Percentiles rank a stretch among this genome's conserved stretches.
phyloP scores from a whole-genome alignment of 2,888 invertebrate species.

The Incurvaria masculella region DNA sequence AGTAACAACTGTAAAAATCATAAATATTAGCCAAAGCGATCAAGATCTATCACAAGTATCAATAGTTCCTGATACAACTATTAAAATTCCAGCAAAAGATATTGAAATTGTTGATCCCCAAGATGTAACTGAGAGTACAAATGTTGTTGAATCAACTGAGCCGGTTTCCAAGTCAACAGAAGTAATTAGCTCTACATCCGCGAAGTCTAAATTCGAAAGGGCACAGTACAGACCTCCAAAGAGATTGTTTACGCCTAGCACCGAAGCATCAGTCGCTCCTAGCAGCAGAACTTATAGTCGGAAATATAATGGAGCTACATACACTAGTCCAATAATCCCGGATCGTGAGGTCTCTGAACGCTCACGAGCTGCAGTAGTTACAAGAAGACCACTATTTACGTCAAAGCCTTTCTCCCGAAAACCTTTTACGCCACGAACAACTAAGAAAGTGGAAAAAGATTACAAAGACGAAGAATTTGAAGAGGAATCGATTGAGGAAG shows the following conservation, averaged over 20 bases:
- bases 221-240: conserved; percentile 42
- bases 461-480: conserved; percentile 39
- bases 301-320: conserved; percentile 45
- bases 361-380: conserved; percentile 25
- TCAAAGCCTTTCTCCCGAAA: conserved; percentile 36
- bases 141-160: conserved; percentile 10
- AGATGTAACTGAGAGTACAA: conserved; percentile 24
- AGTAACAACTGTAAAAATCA: conserved; percentile 10
- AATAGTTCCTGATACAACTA: conserved; percentile 6
- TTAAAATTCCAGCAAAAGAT: conserved; percentile 11
- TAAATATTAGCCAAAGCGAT: conserved; percentile 6
- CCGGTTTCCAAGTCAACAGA: background rate
- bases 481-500: conserved; percentile 30
- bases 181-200: conserved; percentile 21
- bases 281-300: conserved; percentile 46
- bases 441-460: conserved; percentile 32
- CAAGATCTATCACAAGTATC: conserved; percentile 2
- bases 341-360: conserved; percentile 28
- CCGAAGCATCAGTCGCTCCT: conserved; percentile 33
- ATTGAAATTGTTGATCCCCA: conserved; percentile 21
- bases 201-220: conserved; percentile 23
- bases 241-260: conserved; percentile 39
- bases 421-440: conserved; percentile 42
- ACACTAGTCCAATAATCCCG: conserved; percentile 41
- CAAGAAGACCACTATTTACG: conserved; percentile 34